Evolutionary conservation across 2,888 invertebrate genomes (phyloP), one percentile per base, ranked within the genome.

Genomic region (Phortica magna): DNA sequence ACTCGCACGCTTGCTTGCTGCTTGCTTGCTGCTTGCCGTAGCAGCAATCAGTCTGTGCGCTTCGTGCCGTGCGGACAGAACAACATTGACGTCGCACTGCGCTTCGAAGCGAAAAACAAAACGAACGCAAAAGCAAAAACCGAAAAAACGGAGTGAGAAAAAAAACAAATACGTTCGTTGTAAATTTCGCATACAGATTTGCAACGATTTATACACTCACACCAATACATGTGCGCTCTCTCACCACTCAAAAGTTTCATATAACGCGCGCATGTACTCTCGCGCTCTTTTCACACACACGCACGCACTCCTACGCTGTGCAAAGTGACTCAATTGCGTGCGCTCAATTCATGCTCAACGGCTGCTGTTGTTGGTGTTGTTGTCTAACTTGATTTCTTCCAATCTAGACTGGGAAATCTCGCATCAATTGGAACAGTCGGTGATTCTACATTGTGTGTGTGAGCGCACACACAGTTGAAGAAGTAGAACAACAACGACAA

Each of bases 321-420:
- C 77, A 64, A 78, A 77, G 77, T 61, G 67, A 75, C 65, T 71
- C 42, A 74, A 74, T 48, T 67, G n/a, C 53, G 31, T 31, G 10
- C 9, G 48, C 19, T 22, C 61, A 55, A 72, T 65, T 53, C 65
- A 19, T 43, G 75, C n/a, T n/a, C n/a, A n/a, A n/a, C n/a, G n/a
- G n/a, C 65, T 43, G 72, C 48, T 72, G 65, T 70, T 76, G 80
- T 77, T 81, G 82, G 77, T 77, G 82, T 80, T 81, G 79, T 82
- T 82, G 81, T 80, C 79, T 80, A 82, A 84, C 82, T 84, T 88
- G 88, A 89, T 89, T 89, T 86, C 83, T 87, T 84, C 82, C 88
- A 89, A 88, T 88, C 89, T 89, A 83, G 79, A 78, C 48, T 82
- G 86, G 80, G 83, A 89, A 89, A 89, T 82, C 84, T 89, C 87